Base-by-base conservation (phyloP, 2,888 invertebrate species). In the Entomobrya proxima region DNA sequence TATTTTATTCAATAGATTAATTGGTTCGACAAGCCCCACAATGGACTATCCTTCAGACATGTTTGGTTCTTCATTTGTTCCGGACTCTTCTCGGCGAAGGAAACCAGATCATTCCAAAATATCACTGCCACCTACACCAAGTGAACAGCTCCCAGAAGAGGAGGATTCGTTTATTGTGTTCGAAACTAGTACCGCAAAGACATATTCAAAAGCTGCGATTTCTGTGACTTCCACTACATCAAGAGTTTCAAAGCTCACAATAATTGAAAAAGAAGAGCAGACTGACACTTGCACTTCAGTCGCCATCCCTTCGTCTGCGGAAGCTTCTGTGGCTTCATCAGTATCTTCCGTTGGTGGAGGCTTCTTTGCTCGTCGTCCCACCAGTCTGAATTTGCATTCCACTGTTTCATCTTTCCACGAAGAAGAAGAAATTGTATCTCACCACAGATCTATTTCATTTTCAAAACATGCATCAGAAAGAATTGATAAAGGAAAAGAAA, bases 131-230 rank as follows among this genome's bases (percentile, higher is more conserved):
- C 77, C 76, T 30, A 89, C 89, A 1, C 89, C 89, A 6, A 79
- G 77, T 40, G 88, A 89, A 6, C n/a, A 37, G 0, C 74, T 64
- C 0, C 21, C 5, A 6, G 27, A 58, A 11, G 75, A 86, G 32
- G 91, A 91, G 76, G 93, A 93, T 89, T 93, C 93, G 0, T 93
- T 92, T 85, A 92, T 94, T 64, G 92, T 93, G 40, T 94, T 94
- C 90, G 93, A 77, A 72, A 32, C 69, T 2, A 80, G 44, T 67
- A 15, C 40, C 32, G 40, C 76, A 18, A 67, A 44, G 15, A n/a
- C 64, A 9, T 35, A 0, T n/a, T 78, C 72, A 1, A 61, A 72
- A 24, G 55, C 40, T 44, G n/a, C 47, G 11, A 58, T 13, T n/a
- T 55, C 75, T 4, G 30, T 37, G 74, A 64, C 74, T 30, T 52